These are phyloP conservation scores for Ophion ventricosus DNA, from an alignment of 2,888 invertebrate genomes.

Conservation along the genomic window DNA sequence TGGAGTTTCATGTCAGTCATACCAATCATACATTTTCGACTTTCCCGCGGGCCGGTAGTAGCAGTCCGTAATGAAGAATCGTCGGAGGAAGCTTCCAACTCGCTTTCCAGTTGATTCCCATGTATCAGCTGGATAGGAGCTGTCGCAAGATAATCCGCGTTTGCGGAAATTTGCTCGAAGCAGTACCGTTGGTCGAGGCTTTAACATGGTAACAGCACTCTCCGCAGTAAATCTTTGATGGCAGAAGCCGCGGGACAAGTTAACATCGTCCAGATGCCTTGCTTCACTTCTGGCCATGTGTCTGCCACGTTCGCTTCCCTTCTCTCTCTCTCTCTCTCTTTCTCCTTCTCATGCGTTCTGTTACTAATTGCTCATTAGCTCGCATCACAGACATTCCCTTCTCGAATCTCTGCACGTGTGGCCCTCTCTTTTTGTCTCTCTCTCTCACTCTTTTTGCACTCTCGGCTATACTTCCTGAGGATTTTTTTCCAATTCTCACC, in stretches of 20 bases:
- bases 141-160: background rate
- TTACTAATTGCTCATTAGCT: conserved; percentile 79
- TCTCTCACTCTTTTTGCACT: conserved; percentile 29
- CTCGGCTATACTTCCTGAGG: background rate
- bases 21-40: background rate
- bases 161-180: background rate
- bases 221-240: conserved; percentile 70
- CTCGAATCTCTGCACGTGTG: conserved; percentile 37
- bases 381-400: conserved; percentile 73
- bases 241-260: conserved; percentile 32
- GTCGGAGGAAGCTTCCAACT: background rate
- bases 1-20: background rate
- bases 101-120: background rate
- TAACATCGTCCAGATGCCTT: conserved; percentile 48
- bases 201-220: background rate
- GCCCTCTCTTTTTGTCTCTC: conserved; percentile 22
- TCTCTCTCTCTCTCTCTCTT: conserved; percentile 19
- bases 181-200: background rate
- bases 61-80: background rate
- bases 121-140: background rate
- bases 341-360: conserved; percentile 41
- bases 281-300: conserved; percentile 70
- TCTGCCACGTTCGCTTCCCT: conserved; percentile 69
- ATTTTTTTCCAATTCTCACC: background rate
- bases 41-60: background rate